Evolutionary conservation across 2,888 invertebrate genomes (phyloP), one percentile per base, ranked within the genome.

Genomic region (Blastobasis lacticolella): DNA sequence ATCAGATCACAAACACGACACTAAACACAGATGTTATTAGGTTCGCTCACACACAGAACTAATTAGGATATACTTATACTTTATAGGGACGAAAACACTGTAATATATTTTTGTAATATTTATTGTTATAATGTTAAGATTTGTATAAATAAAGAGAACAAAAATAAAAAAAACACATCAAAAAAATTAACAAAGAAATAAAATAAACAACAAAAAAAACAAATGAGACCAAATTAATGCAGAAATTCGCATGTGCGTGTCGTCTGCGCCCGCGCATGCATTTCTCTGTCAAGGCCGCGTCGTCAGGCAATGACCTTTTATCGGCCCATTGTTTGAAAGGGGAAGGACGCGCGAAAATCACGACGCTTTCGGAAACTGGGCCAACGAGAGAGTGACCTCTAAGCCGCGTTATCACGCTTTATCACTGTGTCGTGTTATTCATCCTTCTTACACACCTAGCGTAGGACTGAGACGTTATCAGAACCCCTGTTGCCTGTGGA

Each of bases 121-220:
- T 83, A 84, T 85, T 89, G 81, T 87, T 23, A 74, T 42, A 41
- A 83, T 73, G 66, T 68, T 85, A 87, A 88, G 88, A 75, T 86
- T 86, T 83, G 10, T 55, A 67, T 79, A 80, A 89, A 89, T 89
- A 88, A 84, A 89, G 89, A 88, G 84, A 83, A 81, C 73, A 75
- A 82, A 83, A 83, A 78, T 68, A 73, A 71, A 75, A 69, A 74
- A 67, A 68, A 69, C 66, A 71, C 66, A 71, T 73, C 71, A 74
- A 69, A 75, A 71, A 72, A 73, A 68, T 23, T 23, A 69, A 75
- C 73, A 71, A 71, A 70, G 73, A 72, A 75, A 61, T 56, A 60
- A 54, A 61, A 70, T 62, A 59, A 61, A 63, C 66, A 67, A 64
- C 62, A 60, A 69, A 66, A 65, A 62, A 67, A 70, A 65, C 65